phyloP scores from a whole-genome alignment of 2,888 invertebrate genomes.

The Drosophila anceps region DNA sequence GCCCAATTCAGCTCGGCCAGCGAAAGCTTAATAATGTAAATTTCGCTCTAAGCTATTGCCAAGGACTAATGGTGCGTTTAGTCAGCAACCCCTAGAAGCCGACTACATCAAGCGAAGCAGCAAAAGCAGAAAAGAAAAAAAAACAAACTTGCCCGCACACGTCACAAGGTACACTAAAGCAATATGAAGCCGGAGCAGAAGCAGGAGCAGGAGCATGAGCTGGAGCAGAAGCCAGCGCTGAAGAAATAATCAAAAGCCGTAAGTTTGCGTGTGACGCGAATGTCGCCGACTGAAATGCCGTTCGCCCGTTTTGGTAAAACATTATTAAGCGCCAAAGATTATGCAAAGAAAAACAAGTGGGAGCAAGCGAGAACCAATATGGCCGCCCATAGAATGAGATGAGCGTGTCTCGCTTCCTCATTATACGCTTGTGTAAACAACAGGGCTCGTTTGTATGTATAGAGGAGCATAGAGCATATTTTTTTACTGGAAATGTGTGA shows the following conservation, averaged over 20 bases:
- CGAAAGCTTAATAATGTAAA: slow-evolving; percentile 82
- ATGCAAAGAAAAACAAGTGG: slow-evolving; percentile 70
- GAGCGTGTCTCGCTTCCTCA: slow-evolving; percentile 43
- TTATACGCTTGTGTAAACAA: slow-evolving; percentile 68
- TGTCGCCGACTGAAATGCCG: slow-evolving; percentile 51
- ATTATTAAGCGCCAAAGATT: slow-evolving; percentile 75
- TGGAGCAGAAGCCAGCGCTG: neutral
- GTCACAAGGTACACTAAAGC: slow-evolving; percentile 47
- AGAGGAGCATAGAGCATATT: slow-evolving; percentile 46
- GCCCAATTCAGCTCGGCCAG: slow-evolving; percentile 27
- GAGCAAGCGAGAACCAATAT: slow-evolving; percentile 60
- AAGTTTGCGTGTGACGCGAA: slow-evolving; percentile 70
- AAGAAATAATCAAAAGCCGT: slow-evolving; percentile 66
- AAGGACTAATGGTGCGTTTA: slow-evolving; percentile 82
- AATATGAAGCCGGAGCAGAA: neutral
- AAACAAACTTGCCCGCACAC: slow-evolving; percentile 56
- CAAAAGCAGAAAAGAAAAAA: slow-evolving; percentile 30
- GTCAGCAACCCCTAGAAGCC: slow-evolving; percentile 62
- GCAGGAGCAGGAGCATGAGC: neutral
- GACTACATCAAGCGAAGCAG: slow-evolving; percentile 12
- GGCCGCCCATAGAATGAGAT: slow-evolving; percentile 49
- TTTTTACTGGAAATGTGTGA: slow-evolving; percentile 30
- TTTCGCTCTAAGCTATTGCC: slow-evolving; percentile 81
- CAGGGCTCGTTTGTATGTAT: slow-evolving; percentile 46
- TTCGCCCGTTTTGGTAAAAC: slow-evolving; percentile 40